A percentile compares a stretch with the other conserved stretches of the same genome.
Evolutionary conservation across 64 coral and sea anemone species (phyloP).

Genomic region (Astreopora myriophthalma): DNA sequence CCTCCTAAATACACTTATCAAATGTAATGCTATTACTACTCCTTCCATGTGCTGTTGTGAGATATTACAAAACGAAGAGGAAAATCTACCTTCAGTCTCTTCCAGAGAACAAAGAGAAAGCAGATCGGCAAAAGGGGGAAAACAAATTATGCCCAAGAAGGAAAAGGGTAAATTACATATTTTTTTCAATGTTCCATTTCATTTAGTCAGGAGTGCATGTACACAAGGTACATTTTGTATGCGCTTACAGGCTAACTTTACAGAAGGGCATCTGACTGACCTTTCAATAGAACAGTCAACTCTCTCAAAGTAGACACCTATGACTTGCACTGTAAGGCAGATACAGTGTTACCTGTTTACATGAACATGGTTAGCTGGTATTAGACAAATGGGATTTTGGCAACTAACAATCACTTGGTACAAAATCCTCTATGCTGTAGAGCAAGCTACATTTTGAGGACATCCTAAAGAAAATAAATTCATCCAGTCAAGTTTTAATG

Average conservation of each 20-base stretch:
- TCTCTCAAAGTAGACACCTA: neutral
- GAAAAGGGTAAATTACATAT: neutral
- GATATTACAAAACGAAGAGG: conserved; percentile 25
- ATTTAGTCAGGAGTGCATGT: neutral
- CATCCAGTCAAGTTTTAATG: too few species aligned
- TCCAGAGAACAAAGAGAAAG: conserved; percentile 28
- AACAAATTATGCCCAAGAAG: conserved; percentile 13
- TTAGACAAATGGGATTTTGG: too few species aligned
- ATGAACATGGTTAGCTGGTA: neutral
- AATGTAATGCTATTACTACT: neutral
- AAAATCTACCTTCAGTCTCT: conserved; percentile 10
- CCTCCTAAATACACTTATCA: neutral
- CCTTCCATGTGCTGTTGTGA: conserved; percentile 23
- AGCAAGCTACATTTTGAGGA: too few species aligned
- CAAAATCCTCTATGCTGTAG: too few species aligned
- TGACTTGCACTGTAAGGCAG: neutral
- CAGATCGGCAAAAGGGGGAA: neutral
- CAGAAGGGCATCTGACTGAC: neutral
- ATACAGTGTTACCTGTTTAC: neutral
- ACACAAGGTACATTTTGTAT: neutral
- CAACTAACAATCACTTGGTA: too few species aligned
- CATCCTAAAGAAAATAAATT: too few species aligned
- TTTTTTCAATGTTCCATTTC: neutral
- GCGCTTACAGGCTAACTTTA: neutral
- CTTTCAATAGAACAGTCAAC: neutral